These are phyloP conservation scores for Sphyrna mokarran DNA, from an alignment of 2,113 vertebrate genomes.

Conservation along the genomic window DNA sequence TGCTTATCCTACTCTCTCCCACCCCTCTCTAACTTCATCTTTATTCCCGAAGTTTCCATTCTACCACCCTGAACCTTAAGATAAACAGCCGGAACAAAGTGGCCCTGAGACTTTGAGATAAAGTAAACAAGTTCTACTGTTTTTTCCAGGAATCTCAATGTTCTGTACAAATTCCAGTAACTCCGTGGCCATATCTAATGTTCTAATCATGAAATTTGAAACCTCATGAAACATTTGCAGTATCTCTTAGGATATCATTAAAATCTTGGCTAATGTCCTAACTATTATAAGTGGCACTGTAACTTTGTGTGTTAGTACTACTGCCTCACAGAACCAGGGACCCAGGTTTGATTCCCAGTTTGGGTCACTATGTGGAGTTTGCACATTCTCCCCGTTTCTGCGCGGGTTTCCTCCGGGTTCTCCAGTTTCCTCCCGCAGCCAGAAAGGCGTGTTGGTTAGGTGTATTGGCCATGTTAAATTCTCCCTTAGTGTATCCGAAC, in stretches of 20 bases:
- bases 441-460: too few relatives aligned
- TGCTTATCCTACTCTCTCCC: not conserved
- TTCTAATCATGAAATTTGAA: not conserved
- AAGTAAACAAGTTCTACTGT: not conserved
- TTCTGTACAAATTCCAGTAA: not conserved
- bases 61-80: not conserved
- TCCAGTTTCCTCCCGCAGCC: too few relatives aligned
- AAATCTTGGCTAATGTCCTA: not conserved
- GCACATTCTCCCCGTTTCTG: too few relatives aligned
- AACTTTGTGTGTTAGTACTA: too few relatives aligned
- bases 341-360: too few relatives aligned
- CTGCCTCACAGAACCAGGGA: too few relatives aligned
- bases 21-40: not conserved
- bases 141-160: not conserved
- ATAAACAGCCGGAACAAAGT: not conserved
- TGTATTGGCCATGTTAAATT: too few relatives aligned
- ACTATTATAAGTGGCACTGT: not conserved
- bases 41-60: not conserved
- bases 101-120: not conserved
- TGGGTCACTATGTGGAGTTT: too few relatives aligned
- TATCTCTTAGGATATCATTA: not conserved
- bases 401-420: too few relatives aligned
- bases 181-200: not conserved
- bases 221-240: not conserved
- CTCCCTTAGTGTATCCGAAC: too few relatives aligned